Evolutionary conservation across 2,888 invertebrate species (phyloP).

Genomic region (Autographa pulchrina): DNA sequence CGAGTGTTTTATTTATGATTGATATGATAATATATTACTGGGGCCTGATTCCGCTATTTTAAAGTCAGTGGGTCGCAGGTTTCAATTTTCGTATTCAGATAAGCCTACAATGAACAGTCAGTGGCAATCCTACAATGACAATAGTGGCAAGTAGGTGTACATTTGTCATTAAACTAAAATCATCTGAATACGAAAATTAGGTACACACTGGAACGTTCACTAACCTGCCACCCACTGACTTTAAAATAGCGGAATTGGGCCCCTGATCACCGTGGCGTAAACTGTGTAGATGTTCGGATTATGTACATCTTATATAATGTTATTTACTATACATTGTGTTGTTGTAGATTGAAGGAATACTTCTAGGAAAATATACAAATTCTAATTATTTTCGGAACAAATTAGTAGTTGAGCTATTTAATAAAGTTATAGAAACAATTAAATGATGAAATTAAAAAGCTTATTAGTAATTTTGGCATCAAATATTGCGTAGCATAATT

Average conservation of each 20-base stretch:
- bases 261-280: conserved; percentile 52
- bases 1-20: conserved; percentile 59
- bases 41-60: no score
- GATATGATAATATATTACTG: conserved; percentile 65
- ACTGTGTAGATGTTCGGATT: conserved; percentile 34
- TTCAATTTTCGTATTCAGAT: no score
- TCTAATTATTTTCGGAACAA: background rate
- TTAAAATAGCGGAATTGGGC: no score
- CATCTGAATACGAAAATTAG: no score
- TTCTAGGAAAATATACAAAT: conserved; percentile 5
- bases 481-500: background rate
- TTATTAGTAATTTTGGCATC: background rate
- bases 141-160: no score
- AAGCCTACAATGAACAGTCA: no score
- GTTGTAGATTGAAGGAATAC: background rate
- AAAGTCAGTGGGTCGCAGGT: no score
- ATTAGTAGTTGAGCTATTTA: background rate
- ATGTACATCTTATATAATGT: conserved; percentile 19
- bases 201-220: no score
- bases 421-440: background rate
- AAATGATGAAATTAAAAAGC: background rate
- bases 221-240: no score
- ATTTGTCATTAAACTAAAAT: no score
- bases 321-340: background rate
- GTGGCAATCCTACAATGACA: no score